Conservation (phyloP, 92 coral and sea anemone species). For the Bergia puertoricense region DNA sequence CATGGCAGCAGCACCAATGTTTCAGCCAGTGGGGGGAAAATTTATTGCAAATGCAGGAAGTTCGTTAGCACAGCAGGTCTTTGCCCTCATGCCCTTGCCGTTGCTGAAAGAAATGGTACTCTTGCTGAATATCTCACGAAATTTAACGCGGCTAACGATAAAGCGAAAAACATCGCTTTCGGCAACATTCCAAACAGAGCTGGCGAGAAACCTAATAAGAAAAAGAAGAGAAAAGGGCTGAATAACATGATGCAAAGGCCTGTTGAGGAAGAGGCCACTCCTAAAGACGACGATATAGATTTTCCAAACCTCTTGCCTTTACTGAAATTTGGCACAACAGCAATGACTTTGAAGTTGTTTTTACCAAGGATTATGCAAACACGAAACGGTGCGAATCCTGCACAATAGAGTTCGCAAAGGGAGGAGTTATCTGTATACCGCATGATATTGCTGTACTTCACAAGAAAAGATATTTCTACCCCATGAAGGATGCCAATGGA, state of each 20-base stretch:
- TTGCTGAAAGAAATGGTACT: constrained; percentile 50
- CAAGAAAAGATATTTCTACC: constrained; percentile 44
- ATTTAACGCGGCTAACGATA: constrained; percentile 9
- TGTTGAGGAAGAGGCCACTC: constrained; percentile 32
- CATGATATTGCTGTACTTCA: constrained; percentile 47
- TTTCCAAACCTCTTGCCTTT: constrained; percentile 45
- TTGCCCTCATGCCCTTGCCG: constrained; percentile 43
- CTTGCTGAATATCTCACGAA: constrained; percentile 36
- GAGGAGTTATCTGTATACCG: not conserved
- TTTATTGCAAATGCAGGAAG: not conserved
- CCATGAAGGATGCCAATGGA: constrained; percentile 37
- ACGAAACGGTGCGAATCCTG: not conserved
- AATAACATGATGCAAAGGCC: constrained; percentile 51
- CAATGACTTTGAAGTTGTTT: constrained; percentile 1
- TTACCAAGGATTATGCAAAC: not conserved
- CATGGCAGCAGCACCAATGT: constrained; percentile 51
- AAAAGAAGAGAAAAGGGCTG: constrained; percentile 51
- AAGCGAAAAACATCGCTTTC: constrained; percentile 33
- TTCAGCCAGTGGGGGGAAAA: constrained; percentile 26
- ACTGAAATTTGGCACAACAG: constrained; percentile 52
- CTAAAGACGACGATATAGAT: constrained; percentile 42
- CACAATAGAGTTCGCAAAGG: constrained; percentile 27
- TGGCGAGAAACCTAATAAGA: constrained; percentile 47
- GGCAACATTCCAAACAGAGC: constrained; percentile 49
- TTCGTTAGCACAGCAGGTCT: constrained; percentile 47